Base-by-base conservation (phyloP, 2,888 invertebrate species). In the Drymonia ruficornis region DNA sequence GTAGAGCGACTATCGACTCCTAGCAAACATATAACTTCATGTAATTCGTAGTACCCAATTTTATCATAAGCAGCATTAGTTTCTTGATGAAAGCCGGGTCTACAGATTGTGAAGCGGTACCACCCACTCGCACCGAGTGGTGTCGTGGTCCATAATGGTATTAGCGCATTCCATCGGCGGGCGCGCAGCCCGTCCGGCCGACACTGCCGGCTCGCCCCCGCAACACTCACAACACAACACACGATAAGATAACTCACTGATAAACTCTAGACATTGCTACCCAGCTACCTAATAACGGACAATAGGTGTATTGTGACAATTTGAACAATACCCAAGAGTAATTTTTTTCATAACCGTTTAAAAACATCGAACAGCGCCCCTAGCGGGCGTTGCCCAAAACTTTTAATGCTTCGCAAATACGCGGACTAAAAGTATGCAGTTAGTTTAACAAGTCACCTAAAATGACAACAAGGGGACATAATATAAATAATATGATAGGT, bases 141-240 rank as follows among this genome's bases (percentile, higher is more conserved):
- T 78, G 79, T 75, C 80, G 72, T 78, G 65, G 70, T 72, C 72
- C 64, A 78, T 83, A 84, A 84, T 83, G 78, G 78, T 81, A 84
- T 84, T 83, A 84, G 81, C 78, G 81, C 85, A 85, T 86, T 84
- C 84, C 82, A 55, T 48, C 52, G 52, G 50, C 43, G 56, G 38
- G 31, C 49, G 48, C 42, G 50, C 67, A 58, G 48, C 43, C 52
- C 43, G 50, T 42, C 47, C 54, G 52, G 61, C 53, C 57, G 46
- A 13, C 50, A 59, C 61, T 57, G 51, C 44, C 48, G 51, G 31
- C 44, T 57, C 65, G 71, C 71, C 65, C 65, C 65, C 71, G 62
- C 68, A 58, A 44, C 52, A 31, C 42, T 47, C 46, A 52, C 38
- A 28, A 46, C n/a, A 31, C 18, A 34, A 16, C 15, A 40, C 16